Evolutionary conservation across 2,797 vertebrate species (phyloP), one percentile per base, ranked within the genome.

Genomic region (Sebastes itinus): DNA sequence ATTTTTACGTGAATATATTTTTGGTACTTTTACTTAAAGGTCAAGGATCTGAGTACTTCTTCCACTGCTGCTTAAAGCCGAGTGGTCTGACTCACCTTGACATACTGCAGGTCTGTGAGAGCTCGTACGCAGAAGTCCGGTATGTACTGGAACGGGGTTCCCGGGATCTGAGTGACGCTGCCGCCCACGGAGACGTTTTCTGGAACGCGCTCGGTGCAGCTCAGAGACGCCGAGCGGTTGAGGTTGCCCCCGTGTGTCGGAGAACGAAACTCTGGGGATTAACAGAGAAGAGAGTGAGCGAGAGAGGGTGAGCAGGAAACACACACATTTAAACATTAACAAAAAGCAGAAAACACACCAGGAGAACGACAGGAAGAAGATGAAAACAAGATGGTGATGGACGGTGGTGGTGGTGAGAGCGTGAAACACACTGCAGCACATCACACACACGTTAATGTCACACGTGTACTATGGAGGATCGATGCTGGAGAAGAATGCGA

Each of bases 111-210:
- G 93, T 99, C 97, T 0, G 86, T 92, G 71, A 99, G 96, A 0
- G 98, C 98, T 0, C 98, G 96, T 1, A 99, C 97, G 3, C 96
- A 97, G 96, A 99, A 99, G 90, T 99, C 98, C 0, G 98, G 97
- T 23, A 96, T 59, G 78, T 99, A 99, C 92, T 97, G 97, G 22
- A 93, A 85, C 2, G 92, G 20, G 1, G 93, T 83, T 33, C 93
- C 92, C 14, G 90, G 95, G 65, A 98, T 95, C 92, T 97, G 97
- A 42, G 91, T 95, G 95, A 90, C 95, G 94, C 97, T 97, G 78
- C 97, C 95, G 0, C 95, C 79, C 8, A 94, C 79, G 0, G 95
- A 96, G 66, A 94, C 82, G 0, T 91, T 89, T 2, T 96, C 88
- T 0, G 95, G 95, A 77, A 90, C 88, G 49, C 96, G 97, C 52